These are phyloP conservation scores for Aspidiotus destructor DNA, from an alignment of 2,888 invertebrate species.

Conservation along the genomic window DNA sequence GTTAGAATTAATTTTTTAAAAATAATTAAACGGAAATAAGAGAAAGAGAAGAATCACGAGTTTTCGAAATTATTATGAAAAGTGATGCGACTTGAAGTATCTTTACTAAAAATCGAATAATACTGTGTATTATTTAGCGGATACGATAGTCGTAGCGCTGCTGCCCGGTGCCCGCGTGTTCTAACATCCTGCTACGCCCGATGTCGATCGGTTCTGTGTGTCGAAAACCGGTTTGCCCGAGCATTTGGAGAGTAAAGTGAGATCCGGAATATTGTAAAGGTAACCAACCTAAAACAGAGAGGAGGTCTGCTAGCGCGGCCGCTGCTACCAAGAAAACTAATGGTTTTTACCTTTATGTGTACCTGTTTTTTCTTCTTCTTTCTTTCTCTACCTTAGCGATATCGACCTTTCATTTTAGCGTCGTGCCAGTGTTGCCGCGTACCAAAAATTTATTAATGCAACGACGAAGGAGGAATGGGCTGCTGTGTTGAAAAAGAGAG, in stretches of 20 bases:
- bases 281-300: slow-evolving; percentile 32
- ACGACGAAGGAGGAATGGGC: neutral
- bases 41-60: neutral
- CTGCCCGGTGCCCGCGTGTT: slow-evolving; percentile 9
- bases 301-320: slow-evolving; percentile 22
- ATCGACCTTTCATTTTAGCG: slow-evolving; percentile 28
- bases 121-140: slow-evolving; percentile 3
- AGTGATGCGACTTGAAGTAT: no score
- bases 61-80: neutral
- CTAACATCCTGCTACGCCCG: slow-evolving; percentile 30
- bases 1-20: no score
- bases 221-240: slow-evolving; percentile 26
- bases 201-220: slow-evolving; percentile 19
- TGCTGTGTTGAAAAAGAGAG: no score
- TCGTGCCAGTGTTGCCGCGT: slow-evolving; percentile 22
- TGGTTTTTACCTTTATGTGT: slow-evolving; percentile 26
- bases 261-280: slow-evolving; percentile 32
- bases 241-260: slow-evolving; percentile 26
- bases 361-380: slow-evolving; percentile 11
- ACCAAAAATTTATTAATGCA: neutral
- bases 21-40: neutral
- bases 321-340: slow-evolving; percentile 18
- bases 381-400: slow-evolving; percentile 27
- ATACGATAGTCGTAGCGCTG: slow-evolving; percentile 3
- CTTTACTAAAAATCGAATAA: no score